phyloP scores from a whole-genome alignment of 2,888 invertebrate species.

The Agrilus biguttatus region DNA sequence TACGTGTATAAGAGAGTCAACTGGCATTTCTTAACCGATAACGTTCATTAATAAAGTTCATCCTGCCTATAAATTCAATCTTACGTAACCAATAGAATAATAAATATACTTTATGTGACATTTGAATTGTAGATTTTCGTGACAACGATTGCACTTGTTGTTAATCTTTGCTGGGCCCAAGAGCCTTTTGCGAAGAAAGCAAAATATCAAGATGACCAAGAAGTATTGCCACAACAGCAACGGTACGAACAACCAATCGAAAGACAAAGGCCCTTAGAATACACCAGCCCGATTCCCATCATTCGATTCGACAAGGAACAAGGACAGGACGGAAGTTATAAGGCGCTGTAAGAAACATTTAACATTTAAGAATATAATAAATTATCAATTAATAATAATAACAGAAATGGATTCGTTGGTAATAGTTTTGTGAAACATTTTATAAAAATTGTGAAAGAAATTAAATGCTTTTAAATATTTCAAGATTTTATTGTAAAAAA shows the following conservation, averaged over 20 bases:
- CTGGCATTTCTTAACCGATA: no score
- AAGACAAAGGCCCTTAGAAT: slow-evolving; percentile 27
- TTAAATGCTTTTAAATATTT: no score
- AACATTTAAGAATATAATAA: neutral
- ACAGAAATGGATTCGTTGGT: no score
- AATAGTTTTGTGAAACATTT: no score
- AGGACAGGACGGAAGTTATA: slow-evolving; percentile 70
- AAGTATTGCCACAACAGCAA: slow-evolving; percentile 15
- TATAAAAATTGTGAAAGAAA: no score
- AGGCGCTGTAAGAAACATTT: slow-evolving; percentile 47
- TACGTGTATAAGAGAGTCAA: no score
- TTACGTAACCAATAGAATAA: no score
- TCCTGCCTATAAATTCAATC: no score
- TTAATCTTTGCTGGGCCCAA: slow-evolving; percentile 11
- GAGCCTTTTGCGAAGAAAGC: slow-evolving; percentile 13
- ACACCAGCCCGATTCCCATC: slow-evolving; percentile 68
- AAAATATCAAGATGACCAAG: slow-evolving; percentile 13
- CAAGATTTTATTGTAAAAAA: no score
- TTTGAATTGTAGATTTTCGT: no score
- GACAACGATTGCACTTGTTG: slow-evolving; percentile 5
- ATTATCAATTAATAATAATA: slow-evolving; percentile 5
- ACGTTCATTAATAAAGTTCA: no score
- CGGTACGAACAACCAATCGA: slow-evolving; percentile 28
- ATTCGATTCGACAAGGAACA: slow-evolving; percentile 71
- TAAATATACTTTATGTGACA: no score